Evolutionary conservation across 1,140 invertebrate genomes (phyloP).

Genomic region (silkworm (Bombyx mori)): DNA sequence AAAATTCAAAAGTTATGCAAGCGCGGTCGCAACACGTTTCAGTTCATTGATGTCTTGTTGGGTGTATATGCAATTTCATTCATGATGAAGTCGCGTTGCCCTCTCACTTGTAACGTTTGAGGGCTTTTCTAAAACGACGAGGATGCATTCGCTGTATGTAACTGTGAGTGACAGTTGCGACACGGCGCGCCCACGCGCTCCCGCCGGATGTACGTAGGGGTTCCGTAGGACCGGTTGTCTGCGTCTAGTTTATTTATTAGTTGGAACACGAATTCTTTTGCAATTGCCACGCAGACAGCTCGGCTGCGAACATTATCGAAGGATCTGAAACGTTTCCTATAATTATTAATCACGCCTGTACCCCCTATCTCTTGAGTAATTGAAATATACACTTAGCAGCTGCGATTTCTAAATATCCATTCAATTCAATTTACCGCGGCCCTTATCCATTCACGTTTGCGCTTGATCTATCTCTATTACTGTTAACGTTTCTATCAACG

Average conservation of each 20-base stretch:
- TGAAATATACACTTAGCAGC: constrained; percentile 50
- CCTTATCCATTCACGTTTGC: constrained; percentile 21
- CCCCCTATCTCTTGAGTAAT: constrained; percentile 29
- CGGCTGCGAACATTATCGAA: constrained; percentile 51
- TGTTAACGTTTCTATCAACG: constrained; percentile 34
- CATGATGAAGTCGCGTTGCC: constrained; percentile 19
- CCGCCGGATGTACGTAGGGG: constrained; percentile 68
- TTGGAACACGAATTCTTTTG: constrained; percentile 32
- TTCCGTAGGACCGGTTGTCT: constrained; percentile 59
- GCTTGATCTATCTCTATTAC: constrained; percentile 30
- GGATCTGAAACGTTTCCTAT: constrained; percentile 62
- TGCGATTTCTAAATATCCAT: constrained; percentile 48
- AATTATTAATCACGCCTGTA: constrained; percentile 53
- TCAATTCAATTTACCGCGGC: constrained; percentile 41
- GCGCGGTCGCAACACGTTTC: constrained; percentile 27
- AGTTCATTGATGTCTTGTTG: constrained; percentile 38
- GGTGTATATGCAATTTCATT: constrained; percentile 34
- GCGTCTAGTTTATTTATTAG: constrained; percentile 46
- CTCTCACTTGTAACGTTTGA: constrained; percentile 28
- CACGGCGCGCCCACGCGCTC: constrained; percentile 44
- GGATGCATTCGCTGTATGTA: constrained; percentile 52
- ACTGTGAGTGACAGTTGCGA: constrained; percentile 53
- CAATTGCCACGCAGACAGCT: constrained; percentile 61
- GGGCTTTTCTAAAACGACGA: constrained; percentile 27
- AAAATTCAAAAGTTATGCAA: constrained; percentile 31